Percentiles rank a stretch among this genome's conserved stretches.
Conservation (phyloP, 2,797 vertebrate species). For the Poecilia gillii region DNA sequence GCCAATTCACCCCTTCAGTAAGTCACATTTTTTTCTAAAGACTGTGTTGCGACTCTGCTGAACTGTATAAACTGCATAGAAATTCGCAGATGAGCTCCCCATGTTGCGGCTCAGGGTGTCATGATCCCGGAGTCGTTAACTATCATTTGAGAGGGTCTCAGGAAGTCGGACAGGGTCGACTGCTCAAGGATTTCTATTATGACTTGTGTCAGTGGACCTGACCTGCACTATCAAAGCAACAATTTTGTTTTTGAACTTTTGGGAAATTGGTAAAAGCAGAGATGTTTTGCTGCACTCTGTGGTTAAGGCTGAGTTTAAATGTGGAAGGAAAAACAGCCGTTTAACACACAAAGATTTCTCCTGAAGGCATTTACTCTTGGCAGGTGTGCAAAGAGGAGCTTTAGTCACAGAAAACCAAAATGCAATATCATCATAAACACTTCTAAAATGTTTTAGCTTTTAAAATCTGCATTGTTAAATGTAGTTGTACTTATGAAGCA, state of each 20-base stretch:
- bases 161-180: conserved; percentile 18
- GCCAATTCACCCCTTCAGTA: conserved; percentile 37
- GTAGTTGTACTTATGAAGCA: background rate
- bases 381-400: conserved; percentile 7
- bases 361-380: conserved; percentile 3
- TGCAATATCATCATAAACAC: background rate
- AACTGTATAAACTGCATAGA: conserved; percentile 14
- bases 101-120: conserved; percentile 4
- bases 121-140: conserved; percentile 6
- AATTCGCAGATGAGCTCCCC: conserved; percentile 14
- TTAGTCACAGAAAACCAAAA: background rate
- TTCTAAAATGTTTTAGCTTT: background rate
- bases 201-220: conserved; percentile 37
- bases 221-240: conserved; percentile 22
- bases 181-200: conserved; percentile 29
- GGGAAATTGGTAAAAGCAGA: conserved; percentile 21
- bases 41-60: conserved; percentile 20
- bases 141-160: background rate
- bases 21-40: conserved; percentile 33
- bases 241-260: conserved; percentile 13
- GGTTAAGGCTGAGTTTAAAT: conserved; percentile 17
- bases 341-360: conserved; percentile 21
- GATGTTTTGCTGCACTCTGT: conserved; percentile 16
- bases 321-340: conserved; percentile 25
- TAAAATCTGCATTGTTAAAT: background rate